phyloP scores from a whole-genome alignment of 2,797 vertebrate species.

The Anguilla megastoma region DNA sequence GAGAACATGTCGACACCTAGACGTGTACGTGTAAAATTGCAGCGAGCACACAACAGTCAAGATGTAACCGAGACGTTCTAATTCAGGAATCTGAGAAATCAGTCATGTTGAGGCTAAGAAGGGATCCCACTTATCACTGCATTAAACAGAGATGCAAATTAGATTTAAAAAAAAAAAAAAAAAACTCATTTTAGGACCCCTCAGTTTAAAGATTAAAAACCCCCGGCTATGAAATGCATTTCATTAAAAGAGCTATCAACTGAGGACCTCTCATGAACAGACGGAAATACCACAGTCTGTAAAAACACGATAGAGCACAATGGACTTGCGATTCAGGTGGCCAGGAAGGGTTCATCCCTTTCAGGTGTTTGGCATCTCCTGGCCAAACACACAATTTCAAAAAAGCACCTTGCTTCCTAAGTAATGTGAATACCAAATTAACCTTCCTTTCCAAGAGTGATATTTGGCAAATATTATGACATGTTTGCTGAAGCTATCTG shows the following conservation, averaged over 20 bases:
- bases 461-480: slow-evolving; percentile 50
- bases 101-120: not conserved
- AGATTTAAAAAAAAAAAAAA: not conserved
- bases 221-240: slow-evolving; percentile 13
- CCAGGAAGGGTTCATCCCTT: not conserved
- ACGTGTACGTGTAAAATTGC: not conserved
- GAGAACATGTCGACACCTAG: not conserved
- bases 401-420: not conserved
- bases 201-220: slow-evolving; percentile 2
- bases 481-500: not conserved
- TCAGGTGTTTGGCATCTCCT: not conserved
- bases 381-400: not conserved
- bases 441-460: slow-evolving; percentile 21
- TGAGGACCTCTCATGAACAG: not conserved
- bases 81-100: slow-evolving; percentile 22
- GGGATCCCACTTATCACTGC: not conserved
- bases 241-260: slow-evolving; percentile 8
- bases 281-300: not conserved
- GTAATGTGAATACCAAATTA: slow-evolving; percentile 29
- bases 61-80: not conserved
- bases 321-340: not conserved
- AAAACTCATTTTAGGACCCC: slow-evolving; percentile 6
- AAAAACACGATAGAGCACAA: not conserved
- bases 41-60: not conserved
- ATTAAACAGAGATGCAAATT: not conserved